Evolutionary conservation across 2,888 invertebrate species (phyloP).

Genomic region (Amorpha juglandis): DNA sequence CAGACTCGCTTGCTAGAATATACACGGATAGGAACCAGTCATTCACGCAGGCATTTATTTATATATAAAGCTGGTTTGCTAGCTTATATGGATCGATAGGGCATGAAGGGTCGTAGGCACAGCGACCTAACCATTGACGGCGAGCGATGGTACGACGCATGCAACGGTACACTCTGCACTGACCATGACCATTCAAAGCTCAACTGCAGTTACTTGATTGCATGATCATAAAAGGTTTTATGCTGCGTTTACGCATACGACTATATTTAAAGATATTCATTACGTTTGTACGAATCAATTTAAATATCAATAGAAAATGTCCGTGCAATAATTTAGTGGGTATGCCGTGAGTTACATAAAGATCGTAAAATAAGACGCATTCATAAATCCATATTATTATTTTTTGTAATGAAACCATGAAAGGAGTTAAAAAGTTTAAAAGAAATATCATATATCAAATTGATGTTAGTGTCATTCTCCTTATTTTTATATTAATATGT

Average conservation of each 20-base stretch:
- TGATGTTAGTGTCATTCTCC: no score
- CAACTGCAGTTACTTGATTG: conserved; percentile 38
- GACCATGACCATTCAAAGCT: conserved; percentile 59
- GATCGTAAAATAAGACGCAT: background rate
- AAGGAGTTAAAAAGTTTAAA: background rate
- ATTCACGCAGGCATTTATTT: conserved; percentile 24
- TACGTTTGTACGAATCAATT: no score
- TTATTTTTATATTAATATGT: no score
- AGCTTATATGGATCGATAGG: conserved; percentile 75
- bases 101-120: conserved; percentile 70
- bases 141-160: conserved; percentile 43
- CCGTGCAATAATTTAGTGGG: background rate
- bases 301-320: background rate
- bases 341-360: background rate
- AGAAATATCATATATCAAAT: no score
- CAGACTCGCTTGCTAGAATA: background rate
- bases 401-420: no score
- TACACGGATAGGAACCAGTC: background rate
- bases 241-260: conserved; percentile 15
- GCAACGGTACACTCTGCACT: conserved; percentile 69
- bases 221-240: conserved; percentile 25
- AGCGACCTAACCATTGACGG: conserved; percentile 67
- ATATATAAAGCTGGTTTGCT: conserved; percentile 37
- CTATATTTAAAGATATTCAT: conserved; percentile 1
- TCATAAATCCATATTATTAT: background rate